Conservation (phyloP, 2,888 invertebrate species). For the Ormyrus thymus region DNA sequence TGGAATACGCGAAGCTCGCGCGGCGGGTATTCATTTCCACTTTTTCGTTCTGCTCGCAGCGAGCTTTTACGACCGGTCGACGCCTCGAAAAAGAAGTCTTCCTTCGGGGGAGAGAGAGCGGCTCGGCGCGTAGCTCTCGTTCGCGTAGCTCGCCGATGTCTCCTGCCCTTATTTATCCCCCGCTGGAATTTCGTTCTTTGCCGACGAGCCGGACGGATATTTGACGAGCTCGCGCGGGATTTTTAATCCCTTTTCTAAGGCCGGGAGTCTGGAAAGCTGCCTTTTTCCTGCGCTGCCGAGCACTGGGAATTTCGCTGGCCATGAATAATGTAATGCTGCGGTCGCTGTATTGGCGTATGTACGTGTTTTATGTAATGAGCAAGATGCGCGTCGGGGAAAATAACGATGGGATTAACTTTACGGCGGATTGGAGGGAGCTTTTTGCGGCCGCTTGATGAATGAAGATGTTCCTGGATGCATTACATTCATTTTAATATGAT, state of each 20-base stretch:
- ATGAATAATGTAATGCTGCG: no score
- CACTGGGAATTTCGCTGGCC: no score
- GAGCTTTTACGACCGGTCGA: conserved; percentile 47
- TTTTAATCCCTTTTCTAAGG: conserved; percentile 11
- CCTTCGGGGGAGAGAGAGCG: conserved; percentile 15
- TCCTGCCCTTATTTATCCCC: conserved; percentile 34
- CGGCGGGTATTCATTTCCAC: conserved; percentile 45
- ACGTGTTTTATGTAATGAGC: no score
- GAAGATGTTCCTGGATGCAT: no score
- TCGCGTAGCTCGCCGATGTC: background rate
- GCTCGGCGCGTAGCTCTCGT: background rate
- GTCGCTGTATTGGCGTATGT: no score
- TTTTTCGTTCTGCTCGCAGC: conserved; percentile 30
- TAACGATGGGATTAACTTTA: no score
- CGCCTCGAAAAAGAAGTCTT: conserved; percentile 34
- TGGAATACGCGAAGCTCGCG: background rate
- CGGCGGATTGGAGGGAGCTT: no score
- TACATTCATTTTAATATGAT: no score
- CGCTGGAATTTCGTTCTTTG: conserved; percentile 39
- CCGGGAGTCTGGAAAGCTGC: background rate
- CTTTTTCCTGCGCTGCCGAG: no score
- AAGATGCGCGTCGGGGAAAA: no score
- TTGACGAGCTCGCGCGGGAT: background rate
- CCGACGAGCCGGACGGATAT: background rate
- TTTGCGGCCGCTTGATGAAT: no score